These are phyloP conservation scores for Morpho achilles DNA, from an alignment of 2,888 invertebrate genomes.

Conservation along the genomic window DNA sequence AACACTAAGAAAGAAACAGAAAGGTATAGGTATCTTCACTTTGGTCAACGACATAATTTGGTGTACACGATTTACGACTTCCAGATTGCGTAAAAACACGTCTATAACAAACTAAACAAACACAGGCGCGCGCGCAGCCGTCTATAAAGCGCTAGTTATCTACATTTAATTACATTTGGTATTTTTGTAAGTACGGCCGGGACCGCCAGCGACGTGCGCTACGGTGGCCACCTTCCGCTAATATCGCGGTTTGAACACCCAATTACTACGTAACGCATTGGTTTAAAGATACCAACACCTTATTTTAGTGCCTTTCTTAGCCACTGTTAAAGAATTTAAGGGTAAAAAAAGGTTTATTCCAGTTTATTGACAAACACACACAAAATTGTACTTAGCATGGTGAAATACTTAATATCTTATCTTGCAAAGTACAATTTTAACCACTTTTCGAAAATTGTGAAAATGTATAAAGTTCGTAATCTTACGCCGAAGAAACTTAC, in stretches of 20 bases:
- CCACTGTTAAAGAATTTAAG: too few relatives aligned
- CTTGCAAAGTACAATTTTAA: too few relatives aligned
- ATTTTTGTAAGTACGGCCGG: constrained; percentile 73
- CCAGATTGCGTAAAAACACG: constrained; percentile 79
- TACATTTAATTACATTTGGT: constrained; percentile 78
- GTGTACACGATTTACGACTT: constrained; percentile 76
- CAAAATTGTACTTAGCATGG: too few relatives aligned
- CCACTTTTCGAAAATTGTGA: too few relatives aligned
- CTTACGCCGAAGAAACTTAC: too few relatives aligned
- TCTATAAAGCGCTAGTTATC: constrained; percentile 77
- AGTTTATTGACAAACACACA: too few relatives aligned
- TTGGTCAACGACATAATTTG: constrained; percentile 74
- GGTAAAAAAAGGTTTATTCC: too few relatives aligned
- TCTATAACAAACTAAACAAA: constrained; percentile 76
- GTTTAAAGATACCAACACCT: too few relatives aligned
- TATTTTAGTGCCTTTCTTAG: too few relatives aligned
- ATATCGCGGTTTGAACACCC: constrained; percentile 16
- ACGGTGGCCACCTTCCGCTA: constrained; percentile 51
- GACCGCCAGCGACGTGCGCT: constrained; percentile 67
- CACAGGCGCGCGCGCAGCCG: constrained; percentile 70
- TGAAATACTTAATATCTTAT: too few relatives aligned
- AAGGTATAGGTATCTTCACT: constrained; percentile 53
- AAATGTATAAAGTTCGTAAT: too few relatives aligned
- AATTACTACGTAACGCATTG: background rate
- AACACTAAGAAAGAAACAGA: constrained; percentile 15